Conservation (phyloP, 1,140 invertebrate species). For the Diabrotica virgifera region DNA sequence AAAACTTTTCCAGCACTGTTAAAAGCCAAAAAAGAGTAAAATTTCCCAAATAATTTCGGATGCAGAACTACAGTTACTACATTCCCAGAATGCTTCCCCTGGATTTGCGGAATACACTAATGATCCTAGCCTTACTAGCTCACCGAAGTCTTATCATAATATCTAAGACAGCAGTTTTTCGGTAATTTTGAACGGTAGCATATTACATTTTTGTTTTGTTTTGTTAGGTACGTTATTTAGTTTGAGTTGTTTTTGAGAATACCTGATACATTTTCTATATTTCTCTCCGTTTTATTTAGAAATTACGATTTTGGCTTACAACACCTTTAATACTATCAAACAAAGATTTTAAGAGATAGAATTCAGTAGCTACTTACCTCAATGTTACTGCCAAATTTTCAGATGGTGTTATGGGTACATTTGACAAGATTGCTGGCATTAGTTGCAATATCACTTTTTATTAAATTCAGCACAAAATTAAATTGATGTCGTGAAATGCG, state of each 20-base stretch:
- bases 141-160: neutral
- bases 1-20: neutral
- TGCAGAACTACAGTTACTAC: neutral
- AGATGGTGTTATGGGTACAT: neutral
- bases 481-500: neutral
- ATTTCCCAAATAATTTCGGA: neutral
- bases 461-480: neutral
- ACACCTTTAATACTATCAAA: neutral
- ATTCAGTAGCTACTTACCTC: neutral
- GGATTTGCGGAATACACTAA: neutral
- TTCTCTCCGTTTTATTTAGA: neutral
- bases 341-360: too few relatives aligned
- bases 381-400: neutral
- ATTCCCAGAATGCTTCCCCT: neutral
- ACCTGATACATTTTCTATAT: neutral
- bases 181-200: neutral
- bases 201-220: neutral
- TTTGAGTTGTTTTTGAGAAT: neutral
- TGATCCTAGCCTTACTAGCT: neutral
- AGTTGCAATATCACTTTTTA: neutral
- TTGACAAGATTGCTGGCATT: neutral
- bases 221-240: neutral
- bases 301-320: neutral
- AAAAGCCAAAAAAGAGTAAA: neutral
- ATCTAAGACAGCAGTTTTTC: neutral